Evolutionary conservation across 2,888 invertebrate genomes (phyloP).

Genomic region (Trichogramma dendrolimi): DNA sequence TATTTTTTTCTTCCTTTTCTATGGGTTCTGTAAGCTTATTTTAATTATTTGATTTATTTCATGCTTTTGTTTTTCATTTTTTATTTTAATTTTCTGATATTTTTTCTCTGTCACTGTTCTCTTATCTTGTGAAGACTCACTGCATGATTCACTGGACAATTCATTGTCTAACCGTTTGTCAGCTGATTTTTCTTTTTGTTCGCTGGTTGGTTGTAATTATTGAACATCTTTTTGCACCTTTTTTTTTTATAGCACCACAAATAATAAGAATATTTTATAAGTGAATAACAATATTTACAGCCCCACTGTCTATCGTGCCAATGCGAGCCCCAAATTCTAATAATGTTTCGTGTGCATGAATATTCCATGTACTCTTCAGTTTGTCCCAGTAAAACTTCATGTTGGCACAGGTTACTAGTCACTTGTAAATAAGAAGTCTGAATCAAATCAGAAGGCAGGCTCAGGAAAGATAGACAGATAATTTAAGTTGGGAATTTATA

Average conservation of each 20-base stretch:
- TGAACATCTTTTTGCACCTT: conserved; percentile 89
- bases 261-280: too few species aligned
- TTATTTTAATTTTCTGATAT: conserved; percentile 33
- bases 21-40: conserved; percentile 55
- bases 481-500: too few species aligned
- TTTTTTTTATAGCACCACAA: conserved; percentile 65
- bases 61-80: neutral
- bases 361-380: conserved; percentile 95
- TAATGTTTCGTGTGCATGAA: conserved; percentile 81
- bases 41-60: conserved; percentile 29
- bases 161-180: too few species aligned
- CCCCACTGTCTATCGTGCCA: too few species aligned
- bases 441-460: too few species aligned
- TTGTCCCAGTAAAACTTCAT: conserved; percentile 85
- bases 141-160: too few species aligned
- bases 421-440: too few species aligned
- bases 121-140: conserved; percentile 25
- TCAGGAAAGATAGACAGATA: too few species aligned
- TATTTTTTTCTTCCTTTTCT: conserved; percentile 61
- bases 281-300: too few species aligned
- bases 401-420: conserved; percentile 35
- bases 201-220: conserved; percentile 26
- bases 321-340: conserved; percentile 48
- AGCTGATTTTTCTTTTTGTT: conserved; percentile 28
- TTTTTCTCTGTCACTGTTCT: conserved; percentile 29